phyloP scores from a whole-genome alignment of 2,888 invertebrate species.

The Augiades crinisus region DNA sequence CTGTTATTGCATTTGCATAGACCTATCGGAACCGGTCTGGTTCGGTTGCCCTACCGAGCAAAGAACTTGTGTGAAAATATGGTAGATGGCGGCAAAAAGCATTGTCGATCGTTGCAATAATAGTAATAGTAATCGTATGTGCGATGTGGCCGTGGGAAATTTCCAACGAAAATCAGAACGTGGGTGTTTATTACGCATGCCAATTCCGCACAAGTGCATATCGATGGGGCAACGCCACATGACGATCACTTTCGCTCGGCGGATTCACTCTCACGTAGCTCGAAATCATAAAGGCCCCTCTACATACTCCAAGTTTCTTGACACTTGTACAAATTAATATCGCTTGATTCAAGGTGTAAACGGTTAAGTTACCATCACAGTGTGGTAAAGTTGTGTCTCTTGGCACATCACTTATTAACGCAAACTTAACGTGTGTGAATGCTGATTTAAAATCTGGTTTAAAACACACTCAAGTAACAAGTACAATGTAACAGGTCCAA shows the following conservation, averaged over 20 bases:
- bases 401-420: too few species aligned
- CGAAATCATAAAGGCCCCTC: conserved; percentile 13
- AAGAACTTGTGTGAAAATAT: conserved; percentile 62
- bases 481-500: too few species aligned
- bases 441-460: too few species aligned
- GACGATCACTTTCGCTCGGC: conserved; percentile 65
- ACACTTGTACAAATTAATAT: too few species aligned
- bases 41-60: conserved; percentile 43
- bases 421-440: too few species aligned
- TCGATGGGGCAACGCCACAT: conserved; percentile 62
- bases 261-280: conserved; percentile 45
- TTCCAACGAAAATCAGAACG: conserved; percentile 66
- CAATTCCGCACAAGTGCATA: conserved; percentile 58
- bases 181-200: conserved; percentile 67
- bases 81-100: conserved; percentile 50
- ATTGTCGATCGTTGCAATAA: conserved; percentile 54
- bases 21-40: conserved; percentile 38
- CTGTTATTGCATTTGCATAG: conserved; percentile 54
- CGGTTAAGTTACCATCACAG: too few species aligned
- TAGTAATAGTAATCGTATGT: conserved; percentile 42
- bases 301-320: too few species aligned
- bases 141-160: conserved; percentile 69
- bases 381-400: too few species aligned
- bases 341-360: too few species aligned
- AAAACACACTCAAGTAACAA: too few species aligned